Conservation (phyloP, 1,140 invertebrate species). For the Elysia chlorotica region DNA sequence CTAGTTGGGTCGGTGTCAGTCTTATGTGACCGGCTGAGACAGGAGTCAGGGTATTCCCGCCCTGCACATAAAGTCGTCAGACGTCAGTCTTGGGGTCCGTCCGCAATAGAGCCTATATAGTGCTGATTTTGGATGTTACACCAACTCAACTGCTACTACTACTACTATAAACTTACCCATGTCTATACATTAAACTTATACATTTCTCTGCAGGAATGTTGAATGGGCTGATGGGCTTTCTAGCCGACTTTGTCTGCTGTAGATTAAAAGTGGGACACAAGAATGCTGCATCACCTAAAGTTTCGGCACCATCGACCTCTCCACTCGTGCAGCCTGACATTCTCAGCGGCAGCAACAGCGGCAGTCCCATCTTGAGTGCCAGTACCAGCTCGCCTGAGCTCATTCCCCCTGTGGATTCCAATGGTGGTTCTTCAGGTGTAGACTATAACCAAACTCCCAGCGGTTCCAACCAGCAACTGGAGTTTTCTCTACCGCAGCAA, state of each 20-base stretch:
- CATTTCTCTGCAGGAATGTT: constrained; percentile 44
- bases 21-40: too few species aligned
- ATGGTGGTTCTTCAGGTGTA: too few species aligned
- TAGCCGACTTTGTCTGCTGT: constrained; percentile 52
- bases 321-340: not conserved
- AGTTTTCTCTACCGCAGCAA: too few species aligned
- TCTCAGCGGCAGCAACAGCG: not conserved
- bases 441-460: too few species aligned
- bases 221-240: constrained; percentile 36
- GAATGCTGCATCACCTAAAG: not conserved
- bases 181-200: not conserved
- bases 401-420: not conserved
- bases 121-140: too few species aligned
- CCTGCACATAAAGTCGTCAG: too few species aligned
- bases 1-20: too few species aligned
- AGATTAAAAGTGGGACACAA: constrained; percentile 43
- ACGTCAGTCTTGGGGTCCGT: too few species aligned
- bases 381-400: not conserved
- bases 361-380: not conserved
- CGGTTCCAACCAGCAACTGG: too few species aligned
- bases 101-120: too few species aligned
- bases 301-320: not conserved
- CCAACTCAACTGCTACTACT: too few species aligned
- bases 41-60: too few species aligned
- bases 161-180: not conserved